Conservation (phyloP, 2,888 invertebrate genomes). For the Disparrhopalites patrizii region DNA sequence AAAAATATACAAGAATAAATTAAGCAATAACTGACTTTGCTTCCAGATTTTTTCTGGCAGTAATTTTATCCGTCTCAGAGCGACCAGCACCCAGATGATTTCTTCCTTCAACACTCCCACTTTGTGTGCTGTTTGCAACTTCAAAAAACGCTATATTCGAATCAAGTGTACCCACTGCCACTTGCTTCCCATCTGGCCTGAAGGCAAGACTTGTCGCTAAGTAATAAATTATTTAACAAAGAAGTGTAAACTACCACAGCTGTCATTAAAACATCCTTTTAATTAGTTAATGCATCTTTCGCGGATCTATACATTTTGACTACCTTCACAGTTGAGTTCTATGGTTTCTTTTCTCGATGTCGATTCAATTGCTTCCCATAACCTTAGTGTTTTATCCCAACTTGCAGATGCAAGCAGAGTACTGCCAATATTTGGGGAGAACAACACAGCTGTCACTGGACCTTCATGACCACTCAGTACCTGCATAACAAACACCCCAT, state of each 20-base stretch:
- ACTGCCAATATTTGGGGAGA: conserved; percentile 69
- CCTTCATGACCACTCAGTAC: conserved; percentile 89
- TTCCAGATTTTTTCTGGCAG: conserved; percentile 75
- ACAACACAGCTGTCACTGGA: conserved; percentile 77
- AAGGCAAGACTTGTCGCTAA: conserved; percentile 67
- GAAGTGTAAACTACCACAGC: background rate
- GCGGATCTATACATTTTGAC: background rate
- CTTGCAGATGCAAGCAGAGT: conserved; percentile 79
- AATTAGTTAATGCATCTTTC: background rate
- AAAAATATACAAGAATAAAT: too few relatives aligned
- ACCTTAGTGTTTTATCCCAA: conserved; percentile 87
- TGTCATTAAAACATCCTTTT: background rate
- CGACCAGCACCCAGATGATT: conserved; percentile 84
- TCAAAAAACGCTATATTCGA: conserved; percentile 80
- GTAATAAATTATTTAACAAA: background rate
- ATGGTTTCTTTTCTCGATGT: conserved; percentile 78
- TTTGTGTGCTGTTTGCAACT: conserved; percentile 65
- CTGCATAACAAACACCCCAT: conserved; percentile 51
- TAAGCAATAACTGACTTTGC: conserved; percentile 77
- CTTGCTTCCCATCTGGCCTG: conserved; percentile 84
- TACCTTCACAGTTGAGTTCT: conserved; percentile 67
- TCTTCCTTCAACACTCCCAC: conserved; percentile 77
- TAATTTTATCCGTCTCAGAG: conserved; percentile 76
- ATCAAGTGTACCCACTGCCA: conserved; percentile 88
- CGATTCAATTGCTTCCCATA: conserved; percentile 88